Conservation (phyloP, 2,113 vertebrate genomes). For the Calidris pugnax region DNA sequence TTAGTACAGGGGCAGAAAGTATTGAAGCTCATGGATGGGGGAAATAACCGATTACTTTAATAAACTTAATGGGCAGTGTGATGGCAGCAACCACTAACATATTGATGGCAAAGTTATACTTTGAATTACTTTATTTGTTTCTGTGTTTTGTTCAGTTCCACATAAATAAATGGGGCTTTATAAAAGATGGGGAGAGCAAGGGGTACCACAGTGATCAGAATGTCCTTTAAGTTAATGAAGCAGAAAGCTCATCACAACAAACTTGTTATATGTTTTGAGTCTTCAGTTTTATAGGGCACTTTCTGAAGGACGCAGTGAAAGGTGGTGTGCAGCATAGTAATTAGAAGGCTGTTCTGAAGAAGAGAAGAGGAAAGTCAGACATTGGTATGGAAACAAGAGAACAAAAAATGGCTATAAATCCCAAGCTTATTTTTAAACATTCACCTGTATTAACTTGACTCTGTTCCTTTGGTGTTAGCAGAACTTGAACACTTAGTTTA, state of each 20-base stretch:
- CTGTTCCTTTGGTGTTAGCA: background rate
- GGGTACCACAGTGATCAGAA: background rate
- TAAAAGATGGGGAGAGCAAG: background rate
- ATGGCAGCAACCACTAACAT: background rate
- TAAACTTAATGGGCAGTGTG: background rate
- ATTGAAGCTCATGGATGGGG: background rate
- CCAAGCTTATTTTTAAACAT: background rate
- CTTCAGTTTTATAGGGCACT: background rate
- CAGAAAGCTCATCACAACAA: background rate
- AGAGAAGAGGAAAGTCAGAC: background rate
- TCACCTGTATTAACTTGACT: background rate
- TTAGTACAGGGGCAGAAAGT: background rate
- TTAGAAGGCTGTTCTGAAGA: background rate
- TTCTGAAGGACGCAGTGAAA: background rate
- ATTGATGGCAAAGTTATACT: background rate
- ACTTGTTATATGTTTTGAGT: background rate
- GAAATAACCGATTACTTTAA: background rate
- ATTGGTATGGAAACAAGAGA: background rate
- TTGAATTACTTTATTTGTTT: background rate
- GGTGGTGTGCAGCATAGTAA: background rate
- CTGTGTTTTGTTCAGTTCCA: background rate
- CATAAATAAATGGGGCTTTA: background rate
- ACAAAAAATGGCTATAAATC: background rate
- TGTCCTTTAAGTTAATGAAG: background rate
- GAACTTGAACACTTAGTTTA: background rate